Evolutionary conservation across 2,113 vertebrate species (phyloP).

Genomic region (Circaetus gallicus): DNA sequence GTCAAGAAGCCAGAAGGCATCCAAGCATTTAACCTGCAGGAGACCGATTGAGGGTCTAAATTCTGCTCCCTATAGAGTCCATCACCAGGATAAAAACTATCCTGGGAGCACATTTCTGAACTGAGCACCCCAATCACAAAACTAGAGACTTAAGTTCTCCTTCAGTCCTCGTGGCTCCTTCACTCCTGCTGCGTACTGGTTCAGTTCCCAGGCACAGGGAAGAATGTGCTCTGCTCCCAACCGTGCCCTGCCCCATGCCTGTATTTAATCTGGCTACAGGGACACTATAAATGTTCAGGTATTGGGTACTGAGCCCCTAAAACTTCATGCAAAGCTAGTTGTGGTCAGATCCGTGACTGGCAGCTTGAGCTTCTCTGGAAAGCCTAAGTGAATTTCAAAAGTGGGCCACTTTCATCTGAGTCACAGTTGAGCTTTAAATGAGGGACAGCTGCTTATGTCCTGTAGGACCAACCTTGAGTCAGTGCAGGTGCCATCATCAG

Average conservation of each 20-base stretch:
- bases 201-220: neutral
- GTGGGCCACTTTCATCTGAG: neutral
- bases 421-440: neutral
- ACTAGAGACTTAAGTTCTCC: neutral
- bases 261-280: neutral
- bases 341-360: neutral
- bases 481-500: neutral
- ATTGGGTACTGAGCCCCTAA: neutral
- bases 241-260: accelerated
- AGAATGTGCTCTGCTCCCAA: neutral
- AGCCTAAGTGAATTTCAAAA: neutral
- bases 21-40: neutral
- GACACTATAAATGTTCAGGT: neutral
- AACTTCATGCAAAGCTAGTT: neutral
- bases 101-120: neutral
- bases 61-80: accelerated
- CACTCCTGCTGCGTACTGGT: too few species aligned
- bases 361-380: neutral
- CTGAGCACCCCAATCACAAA: neutral
- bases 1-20: neutral
- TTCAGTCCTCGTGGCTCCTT: neutral
- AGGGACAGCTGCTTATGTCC: neutral
- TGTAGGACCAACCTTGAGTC: neutral
- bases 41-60: neutral
- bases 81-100: neutral